Evolutionary conservation across 1,140 invertebrate genomes (phyloP).

Genomic region (Ctenoplectra terminalis): DNA sequence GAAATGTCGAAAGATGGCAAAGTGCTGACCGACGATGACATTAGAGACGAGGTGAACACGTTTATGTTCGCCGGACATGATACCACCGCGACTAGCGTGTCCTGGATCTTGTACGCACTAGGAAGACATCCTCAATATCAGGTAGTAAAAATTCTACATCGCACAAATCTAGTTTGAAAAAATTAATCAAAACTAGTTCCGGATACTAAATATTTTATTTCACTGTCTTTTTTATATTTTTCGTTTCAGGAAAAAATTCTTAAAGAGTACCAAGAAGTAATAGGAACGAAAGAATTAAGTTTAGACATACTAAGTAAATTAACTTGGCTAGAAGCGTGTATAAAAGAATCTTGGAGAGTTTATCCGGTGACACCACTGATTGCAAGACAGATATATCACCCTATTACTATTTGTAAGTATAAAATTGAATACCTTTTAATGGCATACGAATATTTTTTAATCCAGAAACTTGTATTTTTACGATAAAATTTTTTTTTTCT

Average conservation of each 20-base stretch:
- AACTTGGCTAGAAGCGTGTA: slow-evolving; percentile 83
- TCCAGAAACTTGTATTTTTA: too few relatives aligned
- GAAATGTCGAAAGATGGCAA: slow-evolving; percentile 79
- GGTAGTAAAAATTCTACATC: slow-evolving; percentile 57
- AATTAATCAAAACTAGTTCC: too few relatives aligned
- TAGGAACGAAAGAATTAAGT: slow-evolving; percentile 77
- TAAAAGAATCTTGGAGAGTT: slow-evolving; percentile 81
- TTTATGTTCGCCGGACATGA: slow-evolving; percentile 88
- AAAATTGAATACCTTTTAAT: too few relatives aligned
- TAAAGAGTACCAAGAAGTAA: slow-evolving; percentile 82
- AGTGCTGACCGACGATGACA: slow-evolving; percentile 79
- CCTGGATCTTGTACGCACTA: slow-evolving; percentile 83
- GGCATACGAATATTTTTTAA: too few relatives aligned
- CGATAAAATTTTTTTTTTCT: background rate
- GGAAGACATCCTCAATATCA: slow-evolving; percentile 83
- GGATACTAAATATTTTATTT: too few relatives aligned
- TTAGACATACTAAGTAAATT: slow-evolving; percentile 81
- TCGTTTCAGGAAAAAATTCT: slow-evolving; percentile 82
- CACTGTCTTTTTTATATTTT: background rate
- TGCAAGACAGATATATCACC: slow-evolving; percentile 80
- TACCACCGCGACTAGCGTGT: slow-evolving; percentile 84
- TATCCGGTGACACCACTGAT: slow-evolving; percentile 85
- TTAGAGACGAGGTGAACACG: slow-evolving; percentile 86
- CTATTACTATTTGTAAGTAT: slow-evolving; percentile 73
- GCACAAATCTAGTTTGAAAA: too few relatives aligned